Base-by-base conservation (phyloP, 2,113 vertebrate genomes). In the Hippocampus zosterae region DNA sequence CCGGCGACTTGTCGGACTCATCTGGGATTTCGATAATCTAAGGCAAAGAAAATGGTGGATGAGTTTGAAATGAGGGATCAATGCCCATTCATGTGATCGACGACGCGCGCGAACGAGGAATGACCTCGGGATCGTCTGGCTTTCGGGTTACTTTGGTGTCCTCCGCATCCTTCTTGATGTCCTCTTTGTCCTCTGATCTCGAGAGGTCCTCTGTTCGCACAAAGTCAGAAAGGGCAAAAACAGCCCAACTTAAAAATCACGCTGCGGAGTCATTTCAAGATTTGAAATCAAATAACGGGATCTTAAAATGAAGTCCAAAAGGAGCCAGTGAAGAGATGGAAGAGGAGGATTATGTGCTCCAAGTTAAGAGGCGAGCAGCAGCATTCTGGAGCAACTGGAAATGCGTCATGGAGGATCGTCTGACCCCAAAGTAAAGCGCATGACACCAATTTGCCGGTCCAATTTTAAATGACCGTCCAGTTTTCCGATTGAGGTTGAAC, bases 1-100 rank as follows among this genome's bases (percentile, higher is more conserved):
- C 40, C 9, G 87, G 87, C 42, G 90, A 83, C 73, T 90, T 92
- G 65, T 93, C 91, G 16, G 81, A 76, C 73, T 93, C 91, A 42
- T 93, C 92, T 46, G 90, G 91, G 83, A 93, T 92, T 82, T 93
- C 92, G 67, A 93, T 92, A 46, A 93, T 87, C 92, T 93, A 61
- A 2, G 1, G 9, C 67, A 48, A 46, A 73, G 12, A 27, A 2
- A 5, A 2, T 13, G 21, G 12, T 11, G 1, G 1, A 0, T 8
- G 19, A 52, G 5, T n/a, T 10, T 9, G 18, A 23, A 23, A 50
- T 29, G 64, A 59, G n/a, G 9, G 9, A 9, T 37, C 27, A 18
- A n/a, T 27, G 29, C 2, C 40, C 40, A 44, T 4, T n/a, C 62
- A 62, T 21, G 0, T 41, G 15, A 42, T 3, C 9, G n/a, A 70